Evolutionary conservation across 2,797 vertebrate genomes (phyloP).

Genomic region (Percopsis omiscomaycus): DNA sequence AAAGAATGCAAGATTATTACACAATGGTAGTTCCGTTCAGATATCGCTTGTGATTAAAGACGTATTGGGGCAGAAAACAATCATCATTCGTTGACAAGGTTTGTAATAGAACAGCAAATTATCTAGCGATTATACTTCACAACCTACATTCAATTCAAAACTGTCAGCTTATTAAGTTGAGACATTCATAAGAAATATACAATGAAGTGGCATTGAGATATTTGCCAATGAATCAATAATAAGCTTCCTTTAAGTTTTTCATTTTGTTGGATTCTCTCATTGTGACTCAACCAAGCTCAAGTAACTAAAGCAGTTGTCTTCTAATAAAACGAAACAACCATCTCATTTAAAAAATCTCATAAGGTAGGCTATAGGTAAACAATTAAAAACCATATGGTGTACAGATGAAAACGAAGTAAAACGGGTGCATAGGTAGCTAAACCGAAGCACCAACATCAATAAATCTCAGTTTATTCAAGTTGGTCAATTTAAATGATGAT

Average conservation of each 20-base stretch:
- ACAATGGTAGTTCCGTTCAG: too few species aligned
- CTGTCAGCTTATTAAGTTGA: slow-evolving; percentile 13
- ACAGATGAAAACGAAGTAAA: slow-evolving; percentile 17
- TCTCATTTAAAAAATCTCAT: slow-evolving; percentile 34
- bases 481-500: slow-evolving; percentile 9
- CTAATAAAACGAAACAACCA: slow-evolving; percentile 31
- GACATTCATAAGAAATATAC: slow-evolving; percentile 19
- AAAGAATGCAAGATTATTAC: too few species aligned
- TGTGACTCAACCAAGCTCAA: slow-evolving; percentile 2
- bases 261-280: slow-evolving; percentile 7
- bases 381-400: slow-evolving; percentile 38
- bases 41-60: neutral
- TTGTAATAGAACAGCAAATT: neutral
- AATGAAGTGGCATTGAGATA: slow-evolving; percentile 3
- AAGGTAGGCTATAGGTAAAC: slow-evolving; percentile 23
- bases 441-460: slow-evolving; percentile 24
- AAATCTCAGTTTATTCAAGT: slow-evolving; percentile 11
- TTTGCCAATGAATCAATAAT: slow-evolving; percentile 16
- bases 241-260: slow-evolving; percentile 15
- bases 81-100: slow-evolving; percentile 6
- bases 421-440: slow-evolving; percentile 14
- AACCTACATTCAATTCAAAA: slow-evolving; percentile 26
- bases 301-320: slow-evolving; percentile 17
- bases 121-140: too few species aligned
- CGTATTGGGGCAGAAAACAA: neutral